Base-by-base conservation (phyloP, 2,797 vertebrate species). In the Allochrocebus solatus region DNA sequence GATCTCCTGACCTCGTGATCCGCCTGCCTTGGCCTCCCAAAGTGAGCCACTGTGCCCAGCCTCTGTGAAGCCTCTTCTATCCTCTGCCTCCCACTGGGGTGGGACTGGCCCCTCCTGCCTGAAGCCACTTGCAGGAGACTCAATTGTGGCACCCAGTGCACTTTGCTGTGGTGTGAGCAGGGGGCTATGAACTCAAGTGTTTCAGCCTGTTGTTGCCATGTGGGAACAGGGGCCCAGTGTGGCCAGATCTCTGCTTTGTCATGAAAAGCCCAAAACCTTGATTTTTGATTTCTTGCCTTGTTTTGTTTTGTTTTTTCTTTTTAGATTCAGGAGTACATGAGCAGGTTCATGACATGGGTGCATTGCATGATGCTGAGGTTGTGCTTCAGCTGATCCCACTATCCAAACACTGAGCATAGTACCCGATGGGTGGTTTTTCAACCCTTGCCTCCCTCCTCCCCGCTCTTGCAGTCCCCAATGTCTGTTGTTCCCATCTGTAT, bases 111-210 rank as follows among this genome's bases (percentile, higher is more conserved):
- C 50, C 28, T 72, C 43, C 2, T 7, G 5, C 64, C 41, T 1
- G 24, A 5, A 26, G 17, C 41, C 48, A 9, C n/a, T 36, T 48
- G 33, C 75, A 10, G 43, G 11, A 70, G 36, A 30, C 43, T n/a
- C 21, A 0, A 1, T 3, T 1, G 1, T 2, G 4, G 8, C 24
- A 11, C 80, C 24, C 61, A 21, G 5, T 4, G 21, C 5, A 30
- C 21, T 75, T 5, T 3, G 21, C 67, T 10, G 1, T 3, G 67
- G 28, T 2, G 19, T 13, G 26, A 9, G 30, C n/a, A 26, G 6
- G 26, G 36, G 59, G 21, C 84, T 48, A 50, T 17, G 22, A 22
- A 57, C 48, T 10, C 46, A 5, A 19, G 64, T 7, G 50, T n/a
- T 12, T 30, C 59, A 8, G 57, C 86, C 67, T 36, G 1, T 1